A percentile compares a stretch with the other conserved stretches of the same genome.
phyloP scores from a whole-genome alignment of 2,888 invertebrate species.

The Aphelenchoides bicaudatus region DNA sequence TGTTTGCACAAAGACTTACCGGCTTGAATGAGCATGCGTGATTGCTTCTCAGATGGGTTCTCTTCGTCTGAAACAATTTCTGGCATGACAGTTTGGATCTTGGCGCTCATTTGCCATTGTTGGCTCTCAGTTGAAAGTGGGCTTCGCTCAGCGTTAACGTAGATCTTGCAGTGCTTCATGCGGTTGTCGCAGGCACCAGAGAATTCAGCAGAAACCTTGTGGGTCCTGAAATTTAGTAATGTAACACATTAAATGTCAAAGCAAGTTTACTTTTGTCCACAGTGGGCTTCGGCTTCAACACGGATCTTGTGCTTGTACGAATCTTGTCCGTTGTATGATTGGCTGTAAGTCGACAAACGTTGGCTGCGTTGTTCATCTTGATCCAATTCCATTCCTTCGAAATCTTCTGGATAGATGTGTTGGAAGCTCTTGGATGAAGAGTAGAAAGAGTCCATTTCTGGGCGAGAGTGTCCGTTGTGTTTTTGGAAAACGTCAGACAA shows the following conservation, averaged over 20 bases:
- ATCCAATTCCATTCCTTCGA: slow-evolving; percentile 21
- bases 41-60: slow-evolving; percentile 18
- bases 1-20: too few relatives aligned
- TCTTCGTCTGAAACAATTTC: slow-evolving; percentile 29
- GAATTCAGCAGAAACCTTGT: slow-evolving; percentile 19
- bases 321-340: slow-evolving; percentile 11
- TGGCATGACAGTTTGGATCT: slow-evolving; percentile 38
- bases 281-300: slow-evolving; percentile 18
- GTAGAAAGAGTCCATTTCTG: slow-evolving; percentile 12
- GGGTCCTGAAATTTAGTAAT: too few relatives aligned
- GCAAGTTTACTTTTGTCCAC: slow-evolving; percentile 17
- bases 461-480: background rate
- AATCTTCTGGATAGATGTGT: slow-evolving; percentile 15
- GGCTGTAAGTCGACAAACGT: slow-evolving; percentile 15
- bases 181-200: slow-evolving; percentile 32
- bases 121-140: slow-evolving; percentile 29
- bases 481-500: slow-evolving; percentile 21
- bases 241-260: too few relatives aligned
- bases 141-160: slow-evolving; percentile 25
- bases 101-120: slow-evolving; percentile 44
- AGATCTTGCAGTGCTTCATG: slow-evolving; percentile 30
- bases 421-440: slow-evolving; percentile 29
- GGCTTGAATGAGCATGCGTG: slow-evolving; percentile 21
- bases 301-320: slow-evolving; percentile 23
- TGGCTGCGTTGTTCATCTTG: slow-evolving; percentile 22